Evolutionary conservation across 2,113 vertebrate species (phyloP), one percentile per base, ranked within the genome.

Genomic region (Pituophis catenifer): DNA sequence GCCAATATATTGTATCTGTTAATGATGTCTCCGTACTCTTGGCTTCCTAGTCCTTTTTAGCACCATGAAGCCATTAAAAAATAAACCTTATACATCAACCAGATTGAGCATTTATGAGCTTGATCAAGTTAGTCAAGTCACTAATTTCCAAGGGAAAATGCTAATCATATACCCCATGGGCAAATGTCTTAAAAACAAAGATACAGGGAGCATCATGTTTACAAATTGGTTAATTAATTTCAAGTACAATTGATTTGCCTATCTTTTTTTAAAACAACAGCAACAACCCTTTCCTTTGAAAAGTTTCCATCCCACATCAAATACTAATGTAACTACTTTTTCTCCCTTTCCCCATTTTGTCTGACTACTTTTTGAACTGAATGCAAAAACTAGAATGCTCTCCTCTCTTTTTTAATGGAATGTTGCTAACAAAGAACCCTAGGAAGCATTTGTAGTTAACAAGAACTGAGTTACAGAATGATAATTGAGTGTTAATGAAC

Each of bases 401-500:
- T 9, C 8, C n/a, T 33, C 38, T 89, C 29, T n/a, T 65, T 90
- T 93, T 90, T 38, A 50, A 81, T 85, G 86, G 57, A 90, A 90
- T 90, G 55, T 90, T 90, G 57, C 81, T 89, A 89, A 91, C 91
- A 91, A 94, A 92, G 91, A 59, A 88, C 85, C 75, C 44, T 54
- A 52, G 58, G 48, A 59, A 17, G 85, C 48, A 54, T 81, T 86
- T 88, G 62, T 23, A 59, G 9, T 57, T 17, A 29, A n/a, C 38
- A 65, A 86, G 29, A 53, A 57, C 2, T n/a, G 23, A 93, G 75
- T 81, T 81, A 38, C 24, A 62, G 52, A 1, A 52, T 21, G 3
- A 75, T 88, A 52, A 44, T 86, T 91, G 92, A 97, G 95, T 91
- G 94, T 95, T 96, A 95, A 95, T 93, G 93, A 96, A 96, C 95